Percentiles rank a stretch among this genome's conserved stretches.
These are phyloP conservation scores for Platypus cylindrus DNA, from an alignment of 2,888 invertebrate genomes.

Conservation along the genomic window DNA sequence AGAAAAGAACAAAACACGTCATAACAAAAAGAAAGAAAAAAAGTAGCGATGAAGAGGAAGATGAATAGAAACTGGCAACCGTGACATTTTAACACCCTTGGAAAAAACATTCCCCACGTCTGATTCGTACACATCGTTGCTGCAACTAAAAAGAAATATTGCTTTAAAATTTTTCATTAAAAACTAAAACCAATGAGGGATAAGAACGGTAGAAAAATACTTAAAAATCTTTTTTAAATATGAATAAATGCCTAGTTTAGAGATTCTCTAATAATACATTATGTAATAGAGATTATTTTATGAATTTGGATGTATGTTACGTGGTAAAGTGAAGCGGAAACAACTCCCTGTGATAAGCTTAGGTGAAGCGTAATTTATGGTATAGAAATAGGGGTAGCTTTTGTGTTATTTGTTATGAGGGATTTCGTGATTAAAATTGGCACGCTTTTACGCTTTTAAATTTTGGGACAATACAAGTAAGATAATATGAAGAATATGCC, in stretches of 20 bases:
- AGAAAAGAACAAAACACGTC: not conserved
- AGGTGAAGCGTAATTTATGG: constrained; percentile 20
- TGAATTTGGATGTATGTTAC: no score
- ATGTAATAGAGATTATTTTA: constrained; percentile 3
- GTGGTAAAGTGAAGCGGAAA: constrained; percentile 9
- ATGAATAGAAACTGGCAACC: not conserved
- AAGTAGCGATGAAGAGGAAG: not conserved
- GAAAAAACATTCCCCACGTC: not conserved
- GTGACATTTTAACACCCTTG: constrained; percentile 2
- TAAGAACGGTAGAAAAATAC: constrained; percentile 8
- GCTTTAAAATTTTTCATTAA: constrained; percentile 1
- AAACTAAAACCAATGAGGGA: not conserved
- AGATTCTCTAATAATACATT: no score
- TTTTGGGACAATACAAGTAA: constrained; percentile 27
- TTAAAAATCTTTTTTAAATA: constrained; percentile 12
- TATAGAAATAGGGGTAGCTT: constrained; percentile 18
- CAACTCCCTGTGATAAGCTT: constrained; percentile 14
- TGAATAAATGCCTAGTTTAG: no score
- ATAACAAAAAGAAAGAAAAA: not conserved
- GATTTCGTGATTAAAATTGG: constrained; percentile 26
- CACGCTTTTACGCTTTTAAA: constrained; percentile 24
- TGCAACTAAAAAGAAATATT: constrained; percentile 1
- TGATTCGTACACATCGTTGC: no score
- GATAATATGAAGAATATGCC: no score
- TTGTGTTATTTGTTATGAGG: constrained; percentile 22